Conservation (phyloP, 2,888 invertebrate species). For the Trachelus iudaicus region DNA sequence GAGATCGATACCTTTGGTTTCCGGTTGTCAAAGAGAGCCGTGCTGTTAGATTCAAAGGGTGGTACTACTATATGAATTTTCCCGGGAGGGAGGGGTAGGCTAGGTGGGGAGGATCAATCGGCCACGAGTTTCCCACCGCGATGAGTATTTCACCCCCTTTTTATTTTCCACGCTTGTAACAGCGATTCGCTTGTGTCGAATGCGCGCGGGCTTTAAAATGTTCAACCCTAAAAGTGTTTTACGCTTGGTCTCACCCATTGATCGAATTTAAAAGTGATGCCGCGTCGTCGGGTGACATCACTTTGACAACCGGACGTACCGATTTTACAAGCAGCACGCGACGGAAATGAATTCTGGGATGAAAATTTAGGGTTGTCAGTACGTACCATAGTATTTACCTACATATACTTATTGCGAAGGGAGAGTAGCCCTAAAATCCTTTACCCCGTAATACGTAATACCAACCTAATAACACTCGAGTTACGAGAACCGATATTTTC, state of each 20-base stretch:
- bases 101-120: not conserved
- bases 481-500: conserved; percentile 32
- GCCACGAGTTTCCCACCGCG: not conserved
- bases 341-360: conserved; percentile 63
- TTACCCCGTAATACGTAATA: not conserved
- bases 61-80: not conserved
- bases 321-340: conserved; percentile 65
- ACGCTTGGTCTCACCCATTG: conserved; percentile 64
- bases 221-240: conserved; percentile 65
- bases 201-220: conserved; percentile 55
- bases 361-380: conserved; percentile 57
- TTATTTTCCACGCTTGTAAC: conserved; percentile 53
- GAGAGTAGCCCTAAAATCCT: not conserved
- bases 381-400: not conserved
- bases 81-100: not conserved
- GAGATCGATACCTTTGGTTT: not conserved
- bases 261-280: conserved; percentile 64
- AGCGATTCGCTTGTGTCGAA: conserved; percentile 44
- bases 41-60: not conserved
- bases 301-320: conserved; percentile 65
- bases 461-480: conserved; percentile 38
- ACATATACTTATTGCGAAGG: not conserved
- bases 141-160: conserved; percentile 22
- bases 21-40: not conserved
- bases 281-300: conserved; percentile 56